A percentile compares a stretch with the other conserved stretches of the same genome.
Conservation (phyloP, 2,888 invertebrate genomes). For the Brassicogethes aeneus region DNA sequence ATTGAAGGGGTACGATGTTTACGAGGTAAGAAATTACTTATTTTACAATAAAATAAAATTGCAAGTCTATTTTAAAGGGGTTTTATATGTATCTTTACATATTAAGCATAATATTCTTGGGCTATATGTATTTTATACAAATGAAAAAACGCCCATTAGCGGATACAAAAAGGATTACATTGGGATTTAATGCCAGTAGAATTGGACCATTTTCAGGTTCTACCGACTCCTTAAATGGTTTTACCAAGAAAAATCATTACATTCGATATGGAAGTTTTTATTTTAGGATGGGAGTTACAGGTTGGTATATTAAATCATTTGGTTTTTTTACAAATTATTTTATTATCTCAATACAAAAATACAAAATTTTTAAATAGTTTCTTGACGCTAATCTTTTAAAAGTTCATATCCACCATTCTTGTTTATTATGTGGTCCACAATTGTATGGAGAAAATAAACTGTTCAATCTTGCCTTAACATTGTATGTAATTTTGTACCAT, state of each 20-base stretch:
- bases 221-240: constrained; percentile 31
- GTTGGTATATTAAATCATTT: constrained; percentile 37
- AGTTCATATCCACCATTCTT: no score
- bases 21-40: constrained; percentile 14
- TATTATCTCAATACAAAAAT: no score
- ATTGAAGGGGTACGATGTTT: constrained; percentile 10
- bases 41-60: constrained; percentile 1
- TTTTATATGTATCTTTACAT: constrained; percentile 83
- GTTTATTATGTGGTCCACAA: no score
- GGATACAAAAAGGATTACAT: no score
- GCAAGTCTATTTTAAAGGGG: constrained; percentile 45
- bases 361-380: no score
- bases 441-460: no score
- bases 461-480: no score
- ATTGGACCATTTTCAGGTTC: constrained; percentile 20
- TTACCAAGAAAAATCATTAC: constrained; percentile 20
- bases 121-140: constrained; percentile 70
- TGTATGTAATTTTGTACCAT: no score
- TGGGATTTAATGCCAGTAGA: no score
- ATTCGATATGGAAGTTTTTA: constrained; percentile 53
- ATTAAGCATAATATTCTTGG: constrained; percentile 75
- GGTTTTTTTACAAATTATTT: background rate
- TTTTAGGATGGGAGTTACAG: constrained; percentile 54
- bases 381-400: no score
- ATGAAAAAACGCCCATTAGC: constrained; percentile 38